Evolutionary conservation across 2,888 invertebrate genomes (phyloP).

Genomic region (Synergus gifuensis): DNA sequence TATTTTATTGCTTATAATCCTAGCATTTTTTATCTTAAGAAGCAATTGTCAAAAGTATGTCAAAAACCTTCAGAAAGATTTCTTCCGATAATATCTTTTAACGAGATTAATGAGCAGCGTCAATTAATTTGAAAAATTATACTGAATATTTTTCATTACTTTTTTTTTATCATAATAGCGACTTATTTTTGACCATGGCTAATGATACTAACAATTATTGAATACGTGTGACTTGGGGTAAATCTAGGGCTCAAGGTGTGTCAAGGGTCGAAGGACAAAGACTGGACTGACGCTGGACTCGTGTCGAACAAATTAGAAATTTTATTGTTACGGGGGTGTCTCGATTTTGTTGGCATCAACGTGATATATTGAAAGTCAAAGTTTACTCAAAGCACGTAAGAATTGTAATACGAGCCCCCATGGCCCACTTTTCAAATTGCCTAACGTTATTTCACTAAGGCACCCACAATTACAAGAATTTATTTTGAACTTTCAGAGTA

Average conservation of each 20-base stretch:
- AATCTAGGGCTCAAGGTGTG: constrained; percentile 17
- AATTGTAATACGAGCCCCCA: constrained; percentile 3
- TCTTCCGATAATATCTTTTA: constrained; percentile 19
- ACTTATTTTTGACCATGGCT: background rate
- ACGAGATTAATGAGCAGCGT: background rate
- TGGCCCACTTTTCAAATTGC: constrained; percentile 23
- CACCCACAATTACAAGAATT: background rate
- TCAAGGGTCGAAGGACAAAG: constrained; percentile 50
- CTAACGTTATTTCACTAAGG: constrained; percentile 13
- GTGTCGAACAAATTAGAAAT: constrained; percentile 71
- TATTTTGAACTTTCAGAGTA: background rate
- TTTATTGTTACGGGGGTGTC: constrained; percentile 69
- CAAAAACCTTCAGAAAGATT: constrained; percentile 5
- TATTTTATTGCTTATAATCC: constrained; percentile 8
- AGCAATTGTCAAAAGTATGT: constrained; percentile 10
- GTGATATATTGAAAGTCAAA: constrained; percentile 63
- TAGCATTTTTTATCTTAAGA: constrained; percentile 9
- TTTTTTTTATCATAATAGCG: background rate
- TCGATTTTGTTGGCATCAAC: constrained; percentile 63
- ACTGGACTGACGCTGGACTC: constrained; percentile 58
- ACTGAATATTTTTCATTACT: too few species aligned
- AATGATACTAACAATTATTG: constrained; percentile 14
- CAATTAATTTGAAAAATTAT: too few species aligned
- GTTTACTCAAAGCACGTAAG: constrained; percentile 40
- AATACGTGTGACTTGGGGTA: constrained; percentile 33